Conservation (phyloP, 2,888 invertebrate genomes). For the Phaonia tiefii region DNA sequence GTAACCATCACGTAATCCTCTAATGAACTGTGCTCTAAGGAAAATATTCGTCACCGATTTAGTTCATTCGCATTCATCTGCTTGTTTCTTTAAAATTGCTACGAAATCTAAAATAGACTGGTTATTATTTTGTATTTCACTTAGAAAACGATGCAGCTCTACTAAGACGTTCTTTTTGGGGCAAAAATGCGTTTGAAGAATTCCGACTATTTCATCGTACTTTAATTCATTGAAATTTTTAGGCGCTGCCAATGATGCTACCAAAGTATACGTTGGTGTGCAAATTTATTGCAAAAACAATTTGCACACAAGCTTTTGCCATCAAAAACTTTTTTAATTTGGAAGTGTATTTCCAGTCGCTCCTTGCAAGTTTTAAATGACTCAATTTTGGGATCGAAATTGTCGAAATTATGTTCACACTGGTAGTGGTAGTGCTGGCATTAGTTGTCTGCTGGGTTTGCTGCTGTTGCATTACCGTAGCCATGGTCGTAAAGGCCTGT, state of each 20-base stretch:
- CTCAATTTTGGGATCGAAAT: too few species aligned
- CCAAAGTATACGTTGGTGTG: too few species aligned
- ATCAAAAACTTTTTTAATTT: too few species aligned
- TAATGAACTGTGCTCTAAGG: slow-evolving; percentile 53
- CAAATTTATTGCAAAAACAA: too few species aligned
- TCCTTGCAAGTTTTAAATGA: too few species aligned
- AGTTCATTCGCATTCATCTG: slow-evolving; percentile 45
- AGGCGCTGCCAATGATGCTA: slow-evolving; percentile 41
- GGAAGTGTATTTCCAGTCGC: too few species aligned
- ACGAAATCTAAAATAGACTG: slow-evolving; percentile 42
- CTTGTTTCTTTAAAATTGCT: slow-evolving; percentile 25
- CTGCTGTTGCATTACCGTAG: too few species aligned
- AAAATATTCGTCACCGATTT: slow-evolving; percentile 52
- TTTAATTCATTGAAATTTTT: slow-evolving; percentile 42
- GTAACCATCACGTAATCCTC: slow-evolving; percentile 44
- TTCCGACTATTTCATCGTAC: slow-evolving; percentile 39
- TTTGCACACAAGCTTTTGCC: too few species aligned
- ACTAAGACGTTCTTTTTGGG: slow-evolving; percentile 43
- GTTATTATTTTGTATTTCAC: slow-evolving; percentile 45
- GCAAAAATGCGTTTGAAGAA: slow-evolving; percentile 39
- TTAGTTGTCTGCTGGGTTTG: too few species aligned
- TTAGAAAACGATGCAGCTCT: slow-evolving; percentile 38
- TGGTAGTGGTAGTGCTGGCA: too few species aligned
- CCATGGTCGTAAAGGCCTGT: too few species aligned
- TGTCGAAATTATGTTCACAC: too few species aligned